phyloP scores from a whole-genome alignment of 2,113 vertebrate genomes.

The Hucho hucho region DNA sequence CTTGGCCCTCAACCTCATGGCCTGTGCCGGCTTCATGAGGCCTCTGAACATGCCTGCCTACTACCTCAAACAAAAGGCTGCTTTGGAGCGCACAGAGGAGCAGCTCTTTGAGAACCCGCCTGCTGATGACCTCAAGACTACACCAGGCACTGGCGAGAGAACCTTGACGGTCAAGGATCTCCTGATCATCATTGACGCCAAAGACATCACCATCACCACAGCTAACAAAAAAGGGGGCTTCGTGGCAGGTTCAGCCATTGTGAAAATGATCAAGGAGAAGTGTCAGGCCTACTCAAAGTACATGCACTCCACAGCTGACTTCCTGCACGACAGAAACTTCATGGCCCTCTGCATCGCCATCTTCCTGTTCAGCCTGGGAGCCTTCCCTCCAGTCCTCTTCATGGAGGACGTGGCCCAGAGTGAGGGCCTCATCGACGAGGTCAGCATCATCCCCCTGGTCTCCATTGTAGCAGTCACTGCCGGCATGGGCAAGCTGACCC shows the following conservation, averaged over 20 bases:
- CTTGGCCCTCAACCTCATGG: conserved; percentile 83
- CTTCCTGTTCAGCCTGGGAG: conserved; percentile 83
- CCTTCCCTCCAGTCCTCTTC: conserved; percentile 82
- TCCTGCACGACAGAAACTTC: conserved; percentile 82
- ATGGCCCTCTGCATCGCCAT: conserved; percentile 80
- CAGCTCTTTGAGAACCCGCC: conserved; percentile 35
- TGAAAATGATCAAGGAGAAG: conserved; percentile 74
- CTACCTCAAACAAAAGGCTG: conserved; percentile 67
- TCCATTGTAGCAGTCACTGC: conserved; percentile 83
- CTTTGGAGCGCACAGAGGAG: conserved; percentile 53
- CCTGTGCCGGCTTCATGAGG: conserved; percentile 85
- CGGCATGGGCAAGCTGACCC: conserved; percentile 78
- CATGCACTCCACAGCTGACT: conserved; percentile 57
- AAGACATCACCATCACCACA: conserved; percentile 8
- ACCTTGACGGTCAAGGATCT: conserved; percentile 25
- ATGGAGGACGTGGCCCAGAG: conserved; percentile 87
- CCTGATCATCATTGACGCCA: conserved; percentile 34
- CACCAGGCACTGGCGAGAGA: too few relatives aligned
- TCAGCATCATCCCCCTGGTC: conserved; percentile 77
- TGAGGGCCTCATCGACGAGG: conserved; percentile 72
- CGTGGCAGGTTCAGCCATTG: conserved; percentile 30
- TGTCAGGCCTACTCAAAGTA: conserved; percentile 70
- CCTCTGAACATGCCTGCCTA: conserved; percentile 65
- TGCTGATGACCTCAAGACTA: conserved; percentile 14
- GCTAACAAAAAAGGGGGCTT: conserved; percentile 1